Conservation (phyloP, 2,888 invertebrate species). For the Machimus atricapillus region DNA sequence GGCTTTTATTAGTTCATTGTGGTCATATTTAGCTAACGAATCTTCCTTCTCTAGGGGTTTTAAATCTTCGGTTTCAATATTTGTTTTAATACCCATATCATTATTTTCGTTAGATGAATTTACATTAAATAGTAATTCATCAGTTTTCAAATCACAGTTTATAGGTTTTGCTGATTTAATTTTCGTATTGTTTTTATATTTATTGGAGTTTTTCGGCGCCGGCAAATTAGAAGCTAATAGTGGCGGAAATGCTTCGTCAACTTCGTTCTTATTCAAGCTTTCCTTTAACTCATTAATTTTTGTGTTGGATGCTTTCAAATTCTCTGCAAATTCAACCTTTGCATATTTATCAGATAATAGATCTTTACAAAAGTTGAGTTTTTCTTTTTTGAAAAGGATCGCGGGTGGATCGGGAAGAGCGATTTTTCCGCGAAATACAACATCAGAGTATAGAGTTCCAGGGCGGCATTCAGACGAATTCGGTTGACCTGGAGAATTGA, state of each 20-base stretch:
- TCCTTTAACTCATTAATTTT: background rate
- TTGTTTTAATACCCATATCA: background rate
- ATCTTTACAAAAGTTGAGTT: background rate
- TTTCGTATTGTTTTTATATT: background rate
- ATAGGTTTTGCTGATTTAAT: background rate
- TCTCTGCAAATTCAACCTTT: background rate
- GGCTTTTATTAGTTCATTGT: background rate
- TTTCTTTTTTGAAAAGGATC: background rate
- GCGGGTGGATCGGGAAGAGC: background rate
- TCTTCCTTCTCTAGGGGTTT: background rate
- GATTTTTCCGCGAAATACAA: constrained; percentile 50
- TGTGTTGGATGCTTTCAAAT: background rate
- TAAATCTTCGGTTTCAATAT: background rate
- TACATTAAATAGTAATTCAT: background rate
- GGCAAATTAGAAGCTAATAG: background rate
- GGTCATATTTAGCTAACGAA: background rate
- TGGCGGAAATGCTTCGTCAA: constrained; percentile 20
- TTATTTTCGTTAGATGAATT: background rate
- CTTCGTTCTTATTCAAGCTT: background rate
- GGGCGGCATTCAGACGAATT: constrained; percentile 50
- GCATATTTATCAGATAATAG: background rate
- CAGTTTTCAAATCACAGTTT: background rate
- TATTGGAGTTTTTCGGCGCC: background rate
- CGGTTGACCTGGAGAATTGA: background rate
- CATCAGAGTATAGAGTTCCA: constrained; percentile 51